Conservation (phyloP, 2,888 invertebrate species). For the Plagiodera versicolora region DNA sequence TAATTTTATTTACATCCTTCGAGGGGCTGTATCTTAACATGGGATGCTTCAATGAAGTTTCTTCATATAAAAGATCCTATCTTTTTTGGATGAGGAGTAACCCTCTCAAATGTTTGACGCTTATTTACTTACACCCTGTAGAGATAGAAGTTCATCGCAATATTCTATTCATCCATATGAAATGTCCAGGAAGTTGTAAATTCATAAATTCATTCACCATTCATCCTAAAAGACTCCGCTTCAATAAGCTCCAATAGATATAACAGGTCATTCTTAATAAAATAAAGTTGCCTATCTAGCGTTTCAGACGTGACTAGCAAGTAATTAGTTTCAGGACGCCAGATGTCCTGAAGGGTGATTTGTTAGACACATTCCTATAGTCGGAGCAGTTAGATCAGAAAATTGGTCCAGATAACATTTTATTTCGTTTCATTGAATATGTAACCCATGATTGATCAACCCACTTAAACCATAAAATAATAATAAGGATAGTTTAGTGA, state of each 20-base stretch:
- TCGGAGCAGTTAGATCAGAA: conserved; percentile 4
- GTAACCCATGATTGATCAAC: background rate
- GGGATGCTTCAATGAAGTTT: no score
- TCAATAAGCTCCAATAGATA: conserved; percentile 33
- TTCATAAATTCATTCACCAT: conserved; percentile 11
- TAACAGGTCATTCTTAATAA: conserved; percentile 44
- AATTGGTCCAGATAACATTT: background rate
- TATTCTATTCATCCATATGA: no score
- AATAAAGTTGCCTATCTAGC: conserved; percentile 45
- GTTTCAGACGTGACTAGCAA: conserved; percentile 52
- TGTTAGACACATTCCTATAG: conserved; percentile 21
- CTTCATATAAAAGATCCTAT: no score
- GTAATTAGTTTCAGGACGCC: conserved; percentile 52
- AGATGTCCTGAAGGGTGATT: conserved; percentile 41
- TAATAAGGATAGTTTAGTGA: no score
- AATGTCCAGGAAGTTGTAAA: conserved; percentile 8
- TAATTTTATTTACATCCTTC: no score
- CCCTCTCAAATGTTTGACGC: no score
- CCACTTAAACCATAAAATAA: no score
- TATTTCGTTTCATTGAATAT: background rate
- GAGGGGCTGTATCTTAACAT: no score
- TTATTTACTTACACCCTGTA: no score
- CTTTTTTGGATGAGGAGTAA: no score
- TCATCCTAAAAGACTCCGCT: conserved; percentile 20
- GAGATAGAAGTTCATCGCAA: background rate